Evolutionary conservation across 2,888 invertebrate species (phyloP).

Genomic region (Diadromus collaris): DNA sequence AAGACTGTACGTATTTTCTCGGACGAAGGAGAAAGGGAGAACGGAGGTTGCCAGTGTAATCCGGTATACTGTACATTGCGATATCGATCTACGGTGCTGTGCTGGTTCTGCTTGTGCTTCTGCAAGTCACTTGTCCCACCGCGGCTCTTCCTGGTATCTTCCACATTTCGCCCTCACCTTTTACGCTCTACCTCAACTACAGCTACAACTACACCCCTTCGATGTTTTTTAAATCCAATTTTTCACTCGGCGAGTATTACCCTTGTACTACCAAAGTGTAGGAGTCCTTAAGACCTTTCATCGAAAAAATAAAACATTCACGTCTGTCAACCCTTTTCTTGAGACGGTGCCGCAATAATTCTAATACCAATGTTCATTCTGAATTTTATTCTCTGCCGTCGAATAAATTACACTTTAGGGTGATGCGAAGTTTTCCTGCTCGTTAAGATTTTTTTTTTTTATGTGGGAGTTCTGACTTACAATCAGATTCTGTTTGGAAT

Average conservation of each 20-base stretch:
- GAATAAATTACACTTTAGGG: too few species aligned
- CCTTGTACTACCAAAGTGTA: background rate
- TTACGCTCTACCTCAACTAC: conserved; percentile 35
- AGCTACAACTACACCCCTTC: conserved; percentile 36
- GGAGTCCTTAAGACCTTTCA: background rate
- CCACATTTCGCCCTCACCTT: conserved; percentile 40
- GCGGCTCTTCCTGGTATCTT: conserved; percentile 49
- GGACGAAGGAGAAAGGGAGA: conserved; percentile 16
- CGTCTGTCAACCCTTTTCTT: background rate
- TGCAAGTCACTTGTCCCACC: conserved; percentile 26
- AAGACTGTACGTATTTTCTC: conserved; percentile 40
- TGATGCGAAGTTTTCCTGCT: too few species aligned
- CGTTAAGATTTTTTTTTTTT: too few species aligned
- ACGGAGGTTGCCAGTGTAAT: conserved; percentile 28
- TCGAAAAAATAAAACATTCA: background rate
- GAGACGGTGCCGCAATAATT: background rate
- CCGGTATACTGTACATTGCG: conserved; percentile 31
- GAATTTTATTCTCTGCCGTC: too few species aligned
- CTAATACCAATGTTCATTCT: too few species aligned
- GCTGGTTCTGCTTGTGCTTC: conserved; percentile 24
- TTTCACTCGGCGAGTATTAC: conserved; percentile 43
- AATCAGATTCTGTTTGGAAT: too few species aligned
- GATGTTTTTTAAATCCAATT: conserved; percentile 57
- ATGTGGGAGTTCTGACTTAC: too few species aligned
- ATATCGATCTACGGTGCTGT: conserved; percentile 52